A percentile compares a stretch with the other conserved stretches of the same genome.
phyloP scores from a whole-genome alignment of 2,797 vertebrate species.

The Urocyon cinereoargenteus region DNA sequence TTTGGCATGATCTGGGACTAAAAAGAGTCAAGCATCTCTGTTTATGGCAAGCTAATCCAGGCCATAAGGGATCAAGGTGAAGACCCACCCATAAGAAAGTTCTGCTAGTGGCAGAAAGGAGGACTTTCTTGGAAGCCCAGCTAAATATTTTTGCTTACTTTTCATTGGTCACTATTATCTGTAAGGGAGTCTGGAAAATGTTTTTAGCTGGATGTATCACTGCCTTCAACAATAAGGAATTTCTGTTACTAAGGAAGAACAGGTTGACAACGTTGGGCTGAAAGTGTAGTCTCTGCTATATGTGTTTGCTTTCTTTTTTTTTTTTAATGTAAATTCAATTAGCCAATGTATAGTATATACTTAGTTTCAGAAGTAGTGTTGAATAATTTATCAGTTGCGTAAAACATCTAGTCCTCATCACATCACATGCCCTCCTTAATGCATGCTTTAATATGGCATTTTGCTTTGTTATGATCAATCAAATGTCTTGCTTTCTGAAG shows the following conservation, averaged over 20 bases:
- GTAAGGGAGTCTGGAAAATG: neutral
- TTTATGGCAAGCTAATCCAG: neutral
- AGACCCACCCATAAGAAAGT: neutral
- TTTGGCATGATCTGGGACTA: neutral
- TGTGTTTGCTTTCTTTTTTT: neutral
- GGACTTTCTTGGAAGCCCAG: slow-evolving; percentile 21
- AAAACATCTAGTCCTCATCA: too few relatives aligned
- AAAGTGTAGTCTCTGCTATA: neutral
- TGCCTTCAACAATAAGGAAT: neutral
- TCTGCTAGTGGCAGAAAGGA: neutral
- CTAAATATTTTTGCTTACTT: slow-evolving; percentile 7
- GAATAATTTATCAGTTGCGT: too few relatives aligned
- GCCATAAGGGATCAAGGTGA: neutral
- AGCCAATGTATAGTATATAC: too few relatives aligned
- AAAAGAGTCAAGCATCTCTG: neutral
- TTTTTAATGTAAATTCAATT: too few relatives aligned
- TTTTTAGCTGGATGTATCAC: neutral
- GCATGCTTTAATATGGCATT: neutral
- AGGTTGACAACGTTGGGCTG: neutral
- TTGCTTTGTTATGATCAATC: neutral
- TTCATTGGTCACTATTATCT: neutral
- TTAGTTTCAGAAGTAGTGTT: too few relatives aligned
- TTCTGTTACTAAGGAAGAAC: neutral
- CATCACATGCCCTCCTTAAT: too few relatives aligned
- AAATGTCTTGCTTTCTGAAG: neutral